Base-by-base conservation (phyloP, 2,797 vertebrate genomes). In the Dermochelys coriacea region DNA sequence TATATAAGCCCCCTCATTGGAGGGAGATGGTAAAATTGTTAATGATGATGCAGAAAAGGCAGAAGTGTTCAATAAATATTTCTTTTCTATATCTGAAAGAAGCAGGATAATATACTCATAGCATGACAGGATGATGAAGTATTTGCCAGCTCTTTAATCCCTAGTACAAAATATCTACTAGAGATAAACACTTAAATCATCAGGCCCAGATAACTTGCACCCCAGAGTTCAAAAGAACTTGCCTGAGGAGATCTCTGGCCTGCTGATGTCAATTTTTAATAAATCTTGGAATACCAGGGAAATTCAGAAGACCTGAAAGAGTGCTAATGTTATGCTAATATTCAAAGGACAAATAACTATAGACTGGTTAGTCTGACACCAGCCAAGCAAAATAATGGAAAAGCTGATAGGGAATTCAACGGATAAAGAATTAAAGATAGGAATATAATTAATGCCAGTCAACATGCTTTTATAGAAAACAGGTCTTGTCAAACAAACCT, bases 321-420 rank as follows among this genome's bases (percentile, higher is more conserved):
- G 88, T 12, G 2, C 45, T 81, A 31, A 14, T 87, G 95, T 89
- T 79, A 50, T 79, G 45, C 8, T 85, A 91, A 29, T 18, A 74
- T 51, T 81, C 57, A 74, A 80, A 80, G 77, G 6, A 10, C 18
- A 37, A 89, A 51, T 1, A 3, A 90, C 61, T 83, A 1, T 0
- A 0, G 79, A 50, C 12, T 4, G 3, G 5, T 87, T 80, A 90
- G 50, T 12, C 61, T 93, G 84, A 81, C 37, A 80, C 89, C 51
- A 49, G 15, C n/a, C 25, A 83, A 59, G 23, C 45, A 50, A 87
- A 96, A 89, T 51, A 93, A 71, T 59, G 47, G 81, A 93, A 94
- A 95, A 86, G 61, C 45, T 81, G 80, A 27, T 84, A 61, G 0
- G 0, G 82, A 49, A 79, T 87, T 92, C 5, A 0, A 23, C 12